Evolutionary conservation across 2,113 vertebrate genomes (phyloP).

Genomic region (Archilochus colubris): DNA sequence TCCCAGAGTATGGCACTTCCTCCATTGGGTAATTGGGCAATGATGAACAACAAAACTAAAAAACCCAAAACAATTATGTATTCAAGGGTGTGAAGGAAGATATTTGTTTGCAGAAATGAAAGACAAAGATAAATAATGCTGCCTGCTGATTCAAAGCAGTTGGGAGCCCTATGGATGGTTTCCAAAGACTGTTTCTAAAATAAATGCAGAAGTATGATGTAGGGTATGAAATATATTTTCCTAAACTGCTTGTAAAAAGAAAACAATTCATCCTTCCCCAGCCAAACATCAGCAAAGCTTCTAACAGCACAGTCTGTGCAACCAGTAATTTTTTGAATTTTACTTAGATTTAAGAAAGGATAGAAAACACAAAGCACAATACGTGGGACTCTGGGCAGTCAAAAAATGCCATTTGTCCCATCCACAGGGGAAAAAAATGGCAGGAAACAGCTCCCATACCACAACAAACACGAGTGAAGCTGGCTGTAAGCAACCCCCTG

Average conservation of each 20-base stretch:
- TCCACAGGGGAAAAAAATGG: not conserved
- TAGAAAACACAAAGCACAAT: not conserved
- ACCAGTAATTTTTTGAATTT: not conserved
- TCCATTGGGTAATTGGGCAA: not conserved
- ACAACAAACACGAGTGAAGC: accelerated
- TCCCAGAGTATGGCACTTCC: not conserved
- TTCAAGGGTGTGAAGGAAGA: constrained; percentile 1
- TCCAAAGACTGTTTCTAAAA: constrained; percentile 26
- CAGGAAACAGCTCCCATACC: not conserved
- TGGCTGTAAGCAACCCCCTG: not conserved
- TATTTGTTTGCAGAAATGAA: constrained; percentile 54
- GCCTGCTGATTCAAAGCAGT: constrained; percentile 33
- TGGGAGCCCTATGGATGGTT: not conserved
- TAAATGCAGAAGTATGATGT: constrained; percentile 6
- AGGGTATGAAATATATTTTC: not conserved
- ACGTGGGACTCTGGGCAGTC: not conserved
- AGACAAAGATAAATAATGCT: constrained; percentile 46
- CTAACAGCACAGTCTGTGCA: not conserved
- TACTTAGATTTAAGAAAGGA: not conserved
- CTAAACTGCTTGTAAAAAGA: not conserved
- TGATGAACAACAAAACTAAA: not conserved
- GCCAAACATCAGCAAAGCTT: not conserved
- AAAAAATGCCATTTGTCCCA: not conserved
- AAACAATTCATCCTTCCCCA: not conserved
- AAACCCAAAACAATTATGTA: not conserved